These are phyloP conservation scores for Erpetoichthys calabaricus DNA, from an alignment of 2,797 vertebrate species.

Conservation along the genomic window DNA sequence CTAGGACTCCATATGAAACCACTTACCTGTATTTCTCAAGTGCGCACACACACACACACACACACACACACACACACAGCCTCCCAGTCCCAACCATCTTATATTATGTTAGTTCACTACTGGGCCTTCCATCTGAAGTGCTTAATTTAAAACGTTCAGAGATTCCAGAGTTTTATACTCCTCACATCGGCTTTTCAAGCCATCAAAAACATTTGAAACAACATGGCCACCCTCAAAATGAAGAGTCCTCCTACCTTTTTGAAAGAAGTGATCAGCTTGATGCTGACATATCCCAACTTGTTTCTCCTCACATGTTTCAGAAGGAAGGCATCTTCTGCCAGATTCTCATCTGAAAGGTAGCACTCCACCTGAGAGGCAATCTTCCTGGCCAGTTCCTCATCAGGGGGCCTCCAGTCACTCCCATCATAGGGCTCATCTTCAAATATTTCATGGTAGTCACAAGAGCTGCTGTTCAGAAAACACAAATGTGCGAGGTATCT, in stretches of 20 bases:
- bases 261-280: constrained; percentile 56
- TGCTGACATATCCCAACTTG: constrained; percentile 55
- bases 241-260: constrained; percentile 40
- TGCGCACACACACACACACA: too few relatives aligned
- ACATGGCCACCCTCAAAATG: background rate
- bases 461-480: constrained; percentile 26
- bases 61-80: too few relatives aligned
- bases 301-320: constrained; percentile 57
- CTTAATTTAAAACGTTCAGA: too few relatives aligned
- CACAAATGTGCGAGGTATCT: background rate
- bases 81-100: too few relatives aligned
- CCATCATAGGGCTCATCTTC: constrained; percentile 26
- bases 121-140: too few relatives aligned
- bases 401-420: constrained; percentile 19
- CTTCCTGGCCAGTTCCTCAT: constrained; percentile 28
- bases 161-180: background rate
- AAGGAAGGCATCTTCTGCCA: constrained; percentile 49
- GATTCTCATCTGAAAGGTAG: constrained; percentile 51
- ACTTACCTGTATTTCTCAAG: too few relatives aligned
- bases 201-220: background rate
- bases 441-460: constrained; percentile 14
- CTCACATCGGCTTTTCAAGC: rapidly evolving
- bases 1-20: too few relatives aligned
- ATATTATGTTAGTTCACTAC: too few relatives aligned
- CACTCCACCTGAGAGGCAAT: constrained; percentile 48